Conservation (phyloP, 2,797 vertebrate genomes). For the Triplophysa bombifrons region DNA sequence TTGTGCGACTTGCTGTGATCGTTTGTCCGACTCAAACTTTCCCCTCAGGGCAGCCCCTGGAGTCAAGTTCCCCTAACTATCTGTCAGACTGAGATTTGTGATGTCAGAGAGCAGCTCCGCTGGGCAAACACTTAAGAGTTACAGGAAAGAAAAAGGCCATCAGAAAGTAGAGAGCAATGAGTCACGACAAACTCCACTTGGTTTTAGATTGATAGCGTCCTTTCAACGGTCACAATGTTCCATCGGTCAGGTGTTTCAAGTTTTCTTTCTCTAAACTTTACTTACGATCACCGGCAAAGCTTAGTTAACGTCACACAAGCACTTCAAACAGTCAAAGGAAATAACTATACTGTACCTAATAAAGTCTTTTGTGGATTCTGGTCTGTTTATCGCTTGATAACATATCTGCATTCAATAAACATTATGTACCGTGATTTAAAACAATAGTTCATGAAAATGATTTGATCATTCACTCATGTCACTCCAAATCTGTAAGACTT, state of each 20-base stretch:
- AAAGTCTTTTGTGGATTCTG: background rate
- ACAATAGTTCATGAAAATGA: no score
- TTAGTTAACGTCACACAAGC: background rate
- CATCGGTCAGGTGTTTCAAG: constrained; percentile 20
- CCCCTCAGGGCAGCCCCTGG: constrained; percentile 23
- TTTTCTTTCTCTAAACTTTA: constrained; percentile 3
- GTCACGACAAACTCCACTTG: constrained; percentile 3
- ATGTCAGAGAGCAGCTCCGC: constrained; percentile 20
- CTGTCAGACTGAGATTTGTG: constrained; percentile 42
- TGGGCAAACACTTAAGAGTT: constrained; percentile 39
- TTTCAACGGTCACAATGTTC: background rate
- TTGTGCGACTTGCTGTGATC: constrained; percentile 28
- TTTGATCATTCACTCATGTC: no score
- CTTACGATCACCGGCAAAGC: constrained; percentile 3
- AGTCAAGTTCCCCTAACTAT: constrained; percentile 12
- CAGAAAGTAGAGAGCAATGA: constrained; percentile 1
- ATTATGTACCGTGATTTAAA: no score
- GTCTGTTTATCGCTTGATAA: background rate
- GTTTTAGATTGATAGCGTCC: background rate
- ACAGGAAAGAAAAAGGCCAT: background rate
- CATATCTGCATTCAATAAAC: no score
- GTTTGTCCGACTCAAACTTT: constrained; percentile 31
- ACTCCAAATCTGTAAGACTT: no score
- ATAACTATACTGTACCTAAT: background rate
- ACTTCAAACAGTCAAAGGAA: no score